Percentiles rank a stretch among this genome's conserved stretches.
These are phyloP conservation scores for Neocrepidodera transversa DNA, from an alignment of 2,888 invertebrate genomes.

Conservation along the genomic window DNA sequence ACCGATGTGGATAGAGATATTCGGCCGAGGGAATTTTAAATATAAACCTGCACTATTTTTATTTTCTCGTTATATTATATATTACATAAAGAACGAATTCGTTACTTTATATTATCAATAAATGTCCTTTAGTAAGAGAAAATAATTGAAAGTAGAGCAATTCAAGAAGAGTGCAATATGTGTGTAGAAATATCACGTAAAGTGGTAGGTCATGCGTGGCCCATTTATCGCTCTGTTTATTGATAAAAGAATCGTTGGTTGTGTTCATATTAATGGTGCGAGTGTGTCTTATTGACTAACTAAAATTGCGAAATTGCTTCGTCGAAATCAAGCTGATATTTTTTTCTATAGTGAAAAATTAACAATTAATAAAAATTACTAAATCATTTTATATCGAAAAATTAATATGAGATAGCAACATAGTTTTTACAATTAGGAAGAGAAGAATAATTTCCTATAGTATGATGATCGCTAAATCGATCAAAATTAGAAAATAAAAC, in stretches of 20 bases:
- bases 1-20: slow-evolving; percentile 27
- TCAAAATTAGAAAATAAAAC: no score
- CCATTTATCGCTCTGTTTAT: slow-evolving; percentile 50
- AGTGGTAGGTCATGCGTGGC: slow-evolving; percentile 51
- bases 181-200: slow-evolving; percentile 46
- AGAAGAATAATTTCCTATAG: no score
- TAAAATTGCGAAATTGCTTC: slow-evolving; percentile 28
- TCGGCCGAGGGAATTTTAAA: slow-evolving; percentile 16
- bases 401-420: no score
- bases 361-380: no score
- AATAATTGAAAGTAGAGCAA: slow-evolving; percentile 1
- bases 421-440: no score
- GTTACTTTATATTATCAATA: not conserved
- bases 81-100: no score
- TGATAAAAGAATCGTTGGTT: slow-evolving; percentile 45
- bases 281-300: slow-evolving; percentile 47
- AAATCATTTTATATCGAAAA: no score
- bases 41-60: not conserved
- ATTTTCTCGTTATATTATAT: no score
- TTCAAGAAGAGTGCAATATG: slow-evolving; percentile 34
- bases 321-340: no score
- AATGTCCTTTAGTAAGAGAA: no score
- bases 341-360: no score
- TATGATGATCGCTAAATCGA: no score
- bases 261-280: slow-evolving; percentile 35